These are phyloP conservation scores for Unio pictorum DNA, from an alignment of 2,888 invertebrate species.

Conservation along the genomic window DNA sequence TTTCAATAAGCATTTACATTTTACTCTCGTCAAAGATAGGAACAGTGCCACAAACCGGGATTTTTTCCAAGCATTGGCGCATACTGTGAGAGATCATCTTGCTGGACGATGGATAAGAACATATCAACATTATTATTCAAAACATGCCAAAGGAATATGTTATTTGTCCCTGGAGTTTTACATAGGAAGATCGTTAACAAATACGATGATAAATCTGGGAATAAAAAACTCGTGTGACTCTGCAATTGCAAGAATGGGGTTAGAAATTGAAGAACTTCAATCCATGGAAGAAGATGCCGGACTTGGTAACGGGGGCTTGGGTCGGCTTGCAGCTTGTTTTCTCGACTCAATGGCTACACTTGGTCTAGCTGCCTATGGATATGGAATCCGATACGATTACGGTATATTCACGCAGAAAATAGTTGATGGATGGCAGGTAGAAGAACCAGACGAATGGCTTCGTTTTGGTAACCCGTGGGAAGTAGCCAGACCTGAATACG, in stretches of 20 bases:
- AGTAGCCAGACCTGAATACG: slow-evolving; percentile 97
- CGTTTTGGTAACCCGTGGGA: slow-evolving; percentile 99
- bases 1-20: slow-evolving; percentile 40
- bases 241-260: slow-evolving; percentile 93
- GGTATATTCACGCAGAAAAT: slow-evolving; percentile 83
- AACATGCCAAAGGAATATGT: slow-evolving; percentile 30
- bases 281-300: slow-evolving; percentile 98
- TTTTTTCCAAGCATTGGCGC: slow-evolving; percentile 30
- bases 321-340: slow-evolving; percentile 97
- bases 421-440: slow-evolving; percentile 73
- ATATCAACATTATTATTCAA: slow-evolving; percentile 33
- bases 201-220: slow-evolving; percentile 99
- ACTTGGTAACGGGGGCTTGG: slow-evolving; percentile 96
- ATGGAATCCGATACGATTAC: slow-evolving; percentile 98
- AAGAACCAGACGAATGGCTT: slow-evolving; percentile 99
- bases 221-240: slow-evolving; percentile 98
- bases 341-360: slow-evolving; percentile 98
- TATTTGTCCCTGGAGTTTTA: slow-evolving; percentile 38
- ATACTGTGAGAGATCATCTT: slow-evolving; percentile 31
- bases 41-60: slow-evolving; percentile 26
- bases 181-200: slow-evolving; percentile 70
- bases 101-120: slow-evolving; percentile 36
- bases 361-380: slow-evolving; percentile 97
- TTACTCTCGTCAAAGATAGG: slow-evolving; percentile 36
- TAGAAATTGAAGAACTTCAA: slow-evolving; percentile 97